Conservation (phyloP, 1,140 invertebrate genomes). For the Cherax destructor region DNA sequence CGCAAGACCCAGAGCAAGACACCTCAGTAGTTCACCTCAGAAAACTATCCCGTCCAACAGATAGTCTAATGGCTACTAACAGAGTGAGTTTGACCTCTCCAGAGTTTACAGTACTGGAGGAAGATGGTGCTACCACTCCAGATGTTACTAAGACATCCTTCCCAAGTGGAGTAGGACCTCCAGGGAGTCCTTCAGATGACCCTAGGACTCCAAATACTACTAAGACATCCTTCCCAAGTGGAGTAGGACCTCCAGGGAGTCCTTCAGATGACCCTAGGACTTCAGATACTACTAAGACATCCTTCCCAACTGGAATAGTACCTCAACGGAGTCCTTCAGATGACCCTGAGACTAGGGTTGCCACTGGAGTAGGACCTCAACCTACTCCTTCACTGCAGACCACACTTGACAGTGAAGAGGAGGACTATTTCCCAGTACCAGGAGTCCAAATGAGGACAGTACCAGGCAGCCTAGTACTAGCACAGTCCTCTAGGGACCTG, state of each 20-base stretch:
- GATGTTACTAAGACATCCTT: background rate
- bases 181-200: too few relatives aligned
- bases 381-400: background rate
- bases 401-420: background rate
- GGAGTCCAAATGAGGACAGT: constrained; percentile 9
- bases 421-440: constrained; percentile 44
- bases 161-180: background rate
- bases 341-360: background rate
- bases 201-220: background rate
- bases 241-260: background rate
- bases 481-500: background rate
- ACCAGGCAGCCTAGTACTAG: background rate
- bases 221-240: background rate
- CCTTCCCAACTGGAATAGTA: background rate
- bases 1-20: background rate
- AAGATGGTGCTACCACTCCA: constrained; percentile 16
- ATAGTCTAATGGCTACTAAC: background rate
- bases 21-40: background rate
- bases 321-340: too few relatives aligned
- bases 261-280: background rate
- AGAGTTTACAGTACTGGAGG: constrained; percentile 51
- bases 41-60: constrained; percentile 4
- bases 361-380: background rate
- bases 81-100: constrained; percentile 39
- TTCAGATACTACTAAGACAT: background rate